phyloP scores from a whole-genome alignment of 1,140 invertebrate genomes.

The Drosophila sucinea region DNA sequence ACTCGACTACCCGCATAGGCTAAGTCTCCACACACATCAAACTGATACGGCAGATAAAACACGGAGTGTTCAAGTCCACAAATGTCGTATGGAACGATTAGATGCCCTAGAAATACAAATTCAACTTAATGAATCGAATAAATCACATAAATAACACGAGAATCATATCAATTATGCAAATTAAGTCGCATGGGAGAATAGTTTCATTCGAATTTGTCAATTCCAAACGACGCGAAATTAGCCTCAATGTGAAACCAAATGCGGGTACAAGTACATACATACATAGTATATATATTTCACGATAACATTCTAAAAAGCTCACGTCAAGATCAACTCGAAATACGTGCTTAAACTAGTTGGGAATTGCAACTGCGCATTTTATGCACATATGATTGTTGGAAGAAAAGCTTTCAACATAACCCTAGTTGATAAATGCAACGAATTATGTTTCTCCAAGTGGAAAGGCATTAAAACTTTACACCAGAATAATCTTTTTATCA shows the following conservation, averaged over 20 bases:
- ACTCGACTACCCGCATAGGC: constrained; percentile 46
- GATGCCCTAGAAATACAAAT: constrained; percentile 2
- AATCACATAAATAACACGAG: background rate
- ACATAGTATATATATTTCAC: background rate
- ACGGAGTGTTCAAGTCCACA: background rate
- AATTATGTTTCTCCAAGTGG: too few relatives aligned
- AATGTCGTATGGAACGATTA: background rate
- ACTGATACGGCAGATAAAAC: constrained; percentile 26
- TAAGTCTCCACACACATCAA: constrained; percentile 17
- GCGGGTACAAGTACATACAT: background rate
- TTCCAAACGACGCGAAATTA: background rate
- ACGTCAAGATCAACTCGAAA: background rate
- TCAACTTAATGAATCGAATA: background rate
- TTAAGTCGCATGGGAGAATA: background rate
- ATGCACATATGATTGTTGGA: too few relatives aligned
- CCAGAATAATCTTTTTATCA: too few relatives aligned
- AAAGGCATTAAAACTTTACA: too few relatives aligned
- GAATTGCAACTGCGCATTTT: too few relatives aligned
- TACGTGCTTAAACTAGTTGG: too few relatives aligned
- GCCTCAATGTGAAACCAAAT: background rate
- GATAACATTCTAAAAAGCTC: background rate
- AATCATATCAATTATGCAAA: constrained; percentile 9
- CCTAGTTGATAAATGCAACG: too few relatives aligned
- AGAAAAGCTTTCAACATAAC: too few relatives aligned
- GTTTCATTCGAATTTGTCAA: background rate